A percentile compares a stretch with the other conserved stretches of the same genome.
Conservation (phyloP, 2,888 invertebrate species). For the Euproctis similis region DNA sequence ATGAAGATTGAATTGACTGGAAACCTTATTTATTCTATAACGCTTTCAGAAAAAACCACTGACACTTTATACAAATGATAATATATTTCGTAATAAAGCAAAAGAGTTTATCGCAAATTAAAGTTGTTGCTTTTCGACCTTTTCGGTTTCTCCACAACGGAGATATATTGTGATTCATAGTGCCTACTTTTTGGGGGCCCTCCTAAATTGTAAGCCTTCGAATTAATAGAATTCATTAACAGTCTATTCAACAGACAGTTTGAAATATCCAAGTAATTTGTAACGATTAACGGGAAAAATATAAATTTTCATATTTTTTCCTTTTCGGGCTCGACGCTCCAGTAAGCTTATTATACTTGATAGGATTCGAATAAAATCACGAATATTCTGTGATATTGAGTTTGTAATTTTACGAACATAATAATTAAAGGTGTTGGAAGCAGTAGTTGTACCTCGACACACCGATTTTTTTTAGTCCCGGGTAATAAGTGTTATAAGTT, state of each 20-base stretch:
- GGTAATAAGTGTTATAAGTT: too few species aligned
- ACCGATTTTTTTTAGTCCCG: too few species aligned
- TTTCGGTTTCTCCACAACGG: constrained; percentile 7
- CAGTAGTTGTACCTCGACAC: too few species aligned
- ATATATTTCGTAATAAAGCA: background rate
- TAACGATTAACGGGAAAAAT: constrained; percentile 13
- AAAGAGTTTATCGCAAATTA: background rate
- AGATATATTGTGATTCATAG: constrained; percentile 13
- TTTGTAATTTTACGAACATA: too few species aligned
- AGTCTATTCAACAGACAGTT: constrained; percentile 15
- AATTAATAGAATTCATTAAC: constrained; percentile 16
- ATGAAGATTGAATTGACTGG: too few species aligned
- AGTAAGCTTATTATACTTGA: too few species aligned
- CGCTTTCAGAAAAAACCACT: too few species aligned
- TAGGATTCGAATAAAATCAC: too few species aligned
- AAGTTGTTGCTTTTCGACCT: constrained; percentile 1
- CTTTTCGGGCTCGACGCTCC: background rate
- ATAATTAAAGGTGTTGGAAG: too few species aligned
- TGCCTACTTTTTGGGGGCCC: constrained; percentile 7
- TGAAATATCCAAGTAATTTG: constrained; percentile 15
- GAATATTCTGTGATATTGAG: too few species aligned
- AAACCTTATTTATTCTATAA: too few species aligned
- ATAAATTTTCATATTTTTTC: constrained; percentile 5
- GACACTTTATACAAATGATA: constrained; percentile 1
- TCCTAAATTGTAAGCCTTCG: constrained; percentile 13